A percentile compares a stretch with the other conserved stretches of the same genome.
Conservation (phyloP, 2,113 vertebrate species). For the Poeciliopsis occidentalis region DNA sequence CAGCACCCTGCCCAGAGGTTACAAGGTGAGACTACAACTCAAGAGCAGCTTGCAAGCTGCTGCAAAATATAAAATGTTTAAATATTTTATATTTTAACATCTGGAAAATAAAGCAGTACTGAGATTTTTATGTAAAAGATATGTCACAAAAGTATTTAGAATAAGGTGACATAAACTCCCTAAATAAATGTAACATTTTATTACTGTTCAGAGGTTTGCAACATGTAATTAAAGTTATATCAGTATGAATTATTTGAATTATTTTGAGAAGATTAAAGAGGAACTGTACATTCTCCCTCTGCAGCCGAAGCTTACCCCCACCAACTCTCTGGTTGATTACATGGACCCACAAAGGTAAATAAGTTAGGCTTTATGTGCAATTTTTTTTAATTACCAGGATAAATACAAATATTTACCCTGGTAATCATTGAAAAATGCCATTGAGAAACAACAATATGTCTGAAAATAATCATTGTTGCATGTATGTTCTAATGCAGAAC, state of each 20-base stretch:
- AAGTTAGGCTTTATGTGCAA: neutral
- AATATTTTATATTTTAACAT: no score
- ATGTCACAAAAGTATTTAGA: neutral
- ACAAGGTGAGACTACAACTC: slow-evolving; percentile 79
- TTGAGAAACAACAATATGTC: neutral
- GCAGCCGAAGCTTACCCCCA: slow-evolving; percentile 61
- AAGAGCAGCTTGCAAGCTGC: neutral
- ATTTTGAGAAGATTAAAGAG: slow-evolving; percentile 9
- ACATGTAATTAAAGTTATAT: neutral
- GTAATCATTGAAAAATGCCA: neutral
- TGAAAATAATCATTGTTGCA: neutral
- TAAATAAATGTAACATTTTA: neutral
- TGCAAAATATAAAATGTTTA: neutral
- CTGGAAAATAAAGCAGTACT: neutral
- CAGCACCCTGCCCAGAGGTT: slow-evolving; percentile 78
- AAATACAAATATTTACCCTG: neutral
- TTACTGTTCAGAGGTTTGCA: neutral
- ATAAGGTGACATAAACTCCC: neutral
- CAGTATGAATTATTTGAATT: neutral
- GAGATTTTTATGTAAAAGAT: neutral
- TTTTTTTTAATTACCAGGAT: neutral
- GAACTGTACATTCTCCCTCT: slow-evolving; percentile 53
- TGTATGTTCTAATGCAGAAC: slow-evolving; percentile 57
- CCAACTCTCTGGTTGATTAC: slow-evolving; percentile 77
- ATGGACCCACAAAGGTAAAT: slow-evolving; percentile 79